A percentile compares a stretch with the other conserved stretches of the same genome.
phyloP scores from a whole-genome alignment of 2,113 vertebrate species.

The Ovis canadensis region DNA sequence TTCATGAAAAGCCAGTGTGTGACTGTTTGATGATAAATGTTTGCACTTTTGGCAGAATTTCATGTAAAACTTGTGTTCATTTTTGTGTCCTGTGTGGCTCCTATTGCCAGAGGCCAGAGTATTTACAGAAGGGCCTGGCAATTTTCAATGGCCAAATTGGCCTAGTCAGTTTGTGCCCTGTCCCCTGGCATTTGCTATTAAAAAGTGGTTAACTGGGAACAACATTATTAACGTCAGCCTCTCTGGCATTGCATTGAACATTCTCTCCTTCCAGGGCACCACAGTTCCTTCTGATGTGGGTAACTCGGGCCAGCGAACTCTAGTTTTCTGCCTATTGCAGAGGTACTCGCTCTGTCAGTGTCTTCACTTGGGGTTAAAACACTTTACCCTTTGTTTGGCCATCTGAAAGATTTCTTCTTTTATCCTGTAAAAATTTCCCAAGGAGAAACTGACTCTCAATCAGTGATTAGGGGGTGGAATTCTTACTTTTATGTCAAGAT shows the following conservation, averaged over 20 bases:
- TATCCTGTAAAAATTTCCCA: neutral
- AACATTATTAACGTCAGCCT: neutral
- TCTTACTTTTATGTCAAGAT: neutral
- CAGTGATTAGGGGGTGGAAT: neutral
- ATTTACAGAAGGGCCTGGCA: neutral
- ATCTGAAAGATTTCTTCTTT: neutral
- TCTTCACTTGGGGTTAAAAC: neutral
- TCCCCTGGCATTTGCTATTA: slow-evolving; percentile 3
- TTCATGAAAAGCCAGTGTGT: neutral
- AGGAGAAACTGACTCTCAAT: neutral
- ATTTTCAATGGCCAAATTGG: neutral
- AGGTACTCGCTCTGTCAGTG: neutral
- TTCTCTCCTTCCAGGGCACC: neutral
- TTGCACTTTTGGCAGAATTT: neutral
- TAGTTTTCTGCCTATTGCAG: neutral
- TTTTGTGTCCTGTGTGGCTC: neutral
- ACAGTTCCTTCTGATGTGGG: neutral
- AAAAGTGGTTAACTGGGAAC: neutral
- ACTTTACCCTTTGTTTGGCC: neutral
- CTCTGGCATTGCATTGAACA: neutral
- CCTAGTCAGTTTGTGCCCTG: neutral
- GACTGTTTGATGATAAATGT: neutral
- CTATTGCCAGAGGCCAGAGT: neutral
- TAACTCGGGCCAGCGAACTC: neutral
- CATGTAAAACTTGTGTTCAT: neutral